Percentiles rank a stretch among this genome's conserved stretches.
Conservation (phyloP, 2,113 vertebrate genomes). For the Petrocephalus zakoni region DNA sequence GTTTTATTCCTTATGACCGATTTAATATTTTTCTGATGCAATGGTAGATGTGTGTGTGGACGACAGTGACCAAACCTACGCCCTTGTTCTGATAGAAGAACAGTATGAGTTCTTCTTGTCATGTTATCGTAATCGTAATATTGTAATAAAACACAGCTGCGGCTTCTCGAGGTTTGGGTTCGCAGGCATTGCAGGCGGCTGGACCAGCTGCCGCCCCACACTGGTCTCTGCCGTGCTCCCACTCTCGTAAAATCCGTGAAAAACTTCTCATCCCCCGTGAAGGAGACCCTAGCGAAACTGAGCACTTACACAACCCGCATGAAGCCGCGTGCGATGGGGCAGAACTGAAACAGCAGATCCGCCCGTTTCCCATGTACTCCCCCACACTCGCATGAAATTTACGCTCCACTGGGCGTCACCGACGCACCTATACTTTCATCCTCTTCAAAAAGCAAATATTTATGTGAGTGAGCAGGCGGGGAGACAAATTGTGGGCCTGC, state of each 20-base stretch:
- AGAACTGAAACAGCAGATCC: not conserved
- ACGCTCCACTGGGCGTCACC: not conserved
- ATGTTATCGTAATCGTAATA: not conserved
- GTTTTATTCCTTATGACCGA: not conserved
- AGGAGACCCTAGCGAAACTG: not conserved
- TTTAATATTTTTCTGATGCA: not conserved
- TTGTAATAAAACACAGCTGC: not conserved
- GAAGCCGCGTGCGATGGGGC: not conserved
- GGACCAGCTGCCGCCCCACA: not conserved
- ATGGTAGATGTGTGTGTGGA: not conserved
- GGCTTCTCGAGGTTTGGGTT: not conserved
- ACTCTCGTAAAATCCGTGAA: not conserved
- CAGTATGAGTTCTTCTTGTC: not conserved
- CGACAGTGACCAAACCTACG: not conserved
- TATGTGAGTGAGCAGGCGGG: not conserved
- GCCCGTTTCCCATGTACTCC: not conserved
- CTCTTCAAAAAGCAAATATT: constrained; percentile 11
- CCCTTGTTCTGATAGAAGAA: not conserved
- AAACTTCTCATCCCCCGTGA: not conserved
- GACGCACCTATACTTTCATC: not conserved
- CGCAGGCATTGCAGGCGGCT: not conserved
- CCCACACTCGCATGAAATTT: not conserved
- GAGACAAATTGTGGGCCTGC: not conserved
- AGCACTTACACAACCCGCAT: not conserved
- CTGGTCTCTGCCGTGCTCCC: too few relatives aligned